These are phyloP conservation scores for Halesus radiatus DNA, from an alignment of 1,140 invertebrate species.

Conservation along the genomic window DNA sequence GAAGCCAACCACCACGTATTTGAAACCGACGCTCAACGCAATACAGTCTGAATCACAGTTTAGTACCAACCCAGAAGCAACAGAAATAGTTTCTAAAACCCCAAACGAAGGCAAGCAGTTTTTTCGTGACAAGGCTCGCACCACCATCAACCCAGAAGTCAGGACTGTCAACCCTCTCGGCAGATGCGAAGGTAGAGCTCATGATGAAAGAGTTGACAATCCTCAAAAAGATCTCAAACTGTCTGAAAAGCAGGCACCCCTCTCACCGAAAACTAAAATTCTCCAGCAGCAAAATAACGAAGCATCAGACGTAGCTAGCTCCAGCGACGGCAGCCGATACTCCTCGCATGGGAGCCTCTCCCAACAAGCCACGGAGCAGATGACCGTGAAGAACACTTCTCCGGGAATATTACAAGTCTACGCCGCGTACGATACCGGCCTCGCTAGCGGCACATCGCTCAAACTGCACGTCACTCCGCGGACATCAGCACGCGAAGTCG, in stretches of 20 bases:
- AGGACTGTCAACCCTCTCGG: conserved; percentile 16
- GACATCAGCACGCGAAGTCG: conserved; percentile 93
- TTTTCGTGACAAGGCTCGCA: conserved; percentile 49
- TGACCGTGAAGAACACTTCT: conserved; percentile 51
- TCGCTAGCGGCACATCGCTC: conserved; percentile 91
- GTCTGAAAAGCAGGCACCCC: conserved; percentile 41
- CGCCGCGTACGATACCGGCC: conserved; percentile 94
- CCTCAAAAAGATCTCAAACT: conserved; percentile 66
- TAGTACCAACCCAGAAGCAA: conserved; percentile 28
- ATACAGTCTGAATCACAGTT: conserved; percentile 58
- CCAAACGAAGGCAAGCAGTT: conserved; percentile 45
- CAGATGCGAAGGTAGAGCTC: conserved; percentile 40
- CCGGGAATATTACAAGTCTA: conserved; percentile 87
- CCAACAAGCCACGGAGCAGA: conserved; percentile 49
- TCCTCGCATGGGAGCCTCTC: conserved; percentile 51
- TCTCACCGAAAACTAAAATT: conserved; percentile 44
- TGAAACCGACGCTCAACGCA: conserved; percentile 63
- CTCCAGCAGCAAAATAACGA: conserved; percentile 46
- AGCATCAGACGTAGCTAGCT: conserved; percentile 46
- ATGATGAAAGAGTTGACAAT: conserved; percentile 62
- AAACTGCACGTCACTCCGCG: conserved; percentile 91
- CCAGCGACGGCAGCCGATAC: conserved; percentile 53
- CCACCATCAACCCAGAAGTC: conserved; percentile 15
- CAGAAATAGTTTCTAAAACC: conserved; percentile 59
- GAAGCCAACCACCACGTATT: conserved; percentile 61